A percentile compares a stretch with the other conserved stretches of the same genome.
These are phyloP conservation scores for Allacma fusca DNA, from an alignment of 2,888 invertebrate species.

Conservation along the genomic window DNA sequence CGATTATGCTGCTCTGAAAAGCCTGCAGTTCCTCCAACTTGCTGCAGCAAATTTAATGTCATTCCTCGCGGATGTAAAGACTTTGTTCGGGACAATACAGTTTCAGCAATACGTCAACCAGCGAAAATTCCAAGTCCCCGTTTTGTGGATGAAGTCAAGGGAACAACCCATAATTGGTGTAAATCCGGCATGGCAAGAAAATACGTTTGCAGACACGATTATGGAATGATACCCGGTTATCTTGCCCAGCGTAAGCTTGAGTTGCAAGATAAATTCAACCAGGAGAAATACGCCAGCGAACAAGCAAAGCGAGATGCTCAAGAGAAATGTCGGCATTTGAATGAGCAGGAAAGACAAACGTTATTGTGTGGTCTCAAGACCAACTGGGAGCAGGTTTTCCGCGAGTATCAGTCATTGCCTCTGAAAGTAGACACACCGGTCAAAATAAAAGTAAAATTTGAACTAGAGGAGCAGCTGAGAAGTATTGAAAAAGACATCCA, in stretches of 20 bases:
- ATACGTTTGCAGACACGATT: constrained; percentile 64
- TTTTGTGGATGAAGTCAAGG: constrained; percentile 52
- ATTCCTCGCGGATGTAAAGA: constrained; percentile 54
- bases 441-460: constrained; percentile 79
- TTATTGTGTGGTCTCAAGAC: constrained; percentile 75
- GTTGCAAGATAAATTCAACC: constrained; percentile 63
- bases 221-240: constrained; percentile 76
- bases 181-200: constrained; percentile 32
- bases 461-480: constrained; percentile 79
- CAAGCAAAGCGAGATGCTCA: constrained; percentile 50
- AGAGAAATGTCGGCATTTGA: constrained; percentile 67
- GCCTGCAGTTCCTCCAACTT: constrained; percentile 51
- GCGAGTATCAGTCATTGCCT: constrained; percentile 80
- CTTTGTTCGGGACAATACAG: constrained; percentile 53
- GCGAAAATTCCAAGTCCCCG: constrained; percentile 51
- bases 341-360: constrained; percentile 70
- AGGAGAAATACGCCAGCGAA: constrained; percentile 63
- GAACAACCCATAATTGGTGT: constrained; percentile 40
- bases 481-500: constrained; percentile 87
- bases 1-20: constrained; percentile 53
- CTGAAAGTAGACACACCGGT: constrained; percentile 89
- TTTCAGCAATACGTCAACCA: constrained; percentile 53
- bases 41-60: constrained; percentile 38
- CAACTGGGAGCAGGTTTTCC: constrained; percentile 83
- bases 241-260: constrained; percentile 66